phyloP scores from a whole-genome alignment of 2,888 invertebrate species.

The Hirtodrosophila confusa region DNA sequence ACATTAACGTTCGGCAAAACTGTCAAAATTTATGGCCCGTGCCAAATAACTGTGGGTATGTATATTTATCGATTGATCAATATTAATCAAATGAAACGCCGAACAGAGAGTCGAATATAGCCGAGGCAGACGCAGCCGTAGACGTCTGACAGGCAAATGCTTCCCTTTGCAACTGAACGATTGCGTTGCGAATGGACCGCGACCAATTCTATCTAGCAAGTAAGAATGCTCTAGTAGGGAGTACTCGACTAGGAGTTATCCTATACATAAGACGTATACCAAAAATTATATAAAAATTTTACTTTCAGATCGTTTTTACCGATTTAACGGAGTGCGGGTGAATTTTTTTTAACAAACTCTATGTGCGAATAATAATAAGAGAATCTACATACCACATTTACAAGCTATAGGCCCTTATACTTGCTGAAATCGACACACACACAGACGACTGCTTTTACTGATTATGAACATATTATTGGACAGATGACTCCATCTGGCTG shows the following conservation, averaged over 20 bases:
- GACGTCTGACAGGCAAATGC: slow-evolving; percentile 61
- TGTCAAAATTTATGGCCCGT: slow-evolving; percentile 42
- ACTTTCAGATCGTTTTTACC: too few species aligned
- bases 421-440: too few species aligned
- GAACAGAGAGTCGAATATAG: slow-evolving; percentile 34
- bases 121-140: slow-evolving; percentile 25
- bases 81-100: slow-evolving; percentile 65
- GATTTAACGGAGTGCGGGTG: too few species aligned
- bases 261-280: neutral
- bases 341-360: too few species aligned
- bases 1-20: slow-evolving; percentile 28
- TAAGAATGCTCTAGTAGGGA: slow-evolving; percentile 3
- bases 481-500: too few species aligned
- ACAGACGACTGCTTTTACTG: too few species aligned
- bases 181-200: slow-evolving; percentile 54
- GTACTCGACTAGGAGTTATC: slow-evolving; percentile 2
- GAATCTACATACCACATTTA: too few species aligned
- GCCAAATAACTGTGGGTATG: slow-evolving; percentile 16
- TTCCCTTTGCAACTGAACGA: slow-evolving; percentile 65
- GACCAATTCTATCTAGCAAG: slow-evolving; percentile 33
- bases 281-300: too few species aligned
- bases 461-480: too few species aligned
- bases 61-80: slow-evolving; percentile 67
- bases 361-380: too few species aligned
- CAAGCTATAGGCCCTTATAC: too few species aligned